A percentile compares a stretch with the other conserved stretches of the same genome.
These are phyloP conservation scores for Calypte anna DNA, from an alignment of 2,113 vertebrate genomes.

Conservation along the genomic window DNA sequence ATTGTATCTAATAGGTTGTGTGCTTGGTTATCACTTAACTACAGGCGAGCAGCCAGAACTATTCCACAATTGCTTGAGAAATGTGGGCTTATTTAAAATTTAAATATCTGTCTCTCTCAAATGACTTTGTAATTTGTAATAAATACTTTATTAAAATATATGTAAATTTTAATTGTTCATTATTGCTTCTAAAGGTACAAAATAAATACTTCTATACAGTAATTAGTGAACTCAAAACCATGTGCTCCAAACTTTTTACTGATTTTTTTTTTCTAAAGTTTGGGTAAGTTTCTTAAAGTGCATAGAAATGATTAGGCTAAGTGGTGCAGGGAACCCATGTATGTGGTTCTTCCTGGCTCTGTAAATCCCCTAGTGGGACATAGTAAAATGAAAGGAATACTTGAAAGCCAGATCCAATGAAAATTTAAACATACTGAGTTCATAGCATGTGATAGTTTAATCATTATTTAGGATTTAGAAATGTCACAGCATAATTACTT, in stretches of 20 bases:
- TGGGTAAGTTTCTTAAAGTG: not conserved
- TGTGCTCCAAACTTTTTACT: not conserved
- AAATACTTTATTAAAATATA: not conserved
- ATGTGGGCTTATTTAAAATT: not conserved
- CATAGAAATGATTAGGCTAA: not conserved
- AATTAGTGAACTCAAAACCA: not conserved
- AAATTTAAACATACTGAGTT: conserved; percentile 59
- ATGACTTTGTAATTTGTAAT: not conserved
- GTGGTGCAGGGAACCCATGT: not conserved
- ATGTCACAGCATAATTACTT: conserved; percentile 68
- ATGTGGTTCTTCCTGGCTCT: conserved; percentile 7
- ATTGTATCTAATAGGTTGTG: not conserved
- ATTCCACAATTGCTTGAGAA: not conserved
- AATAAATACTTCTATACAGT: not conserved
- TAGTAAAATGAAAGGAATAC: conserved; percentile 9
- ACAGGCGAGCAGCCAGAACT: not conserved
- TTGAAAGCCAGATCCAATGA: conserved; percentile 61
- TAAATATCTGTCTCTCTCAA: not conserved
- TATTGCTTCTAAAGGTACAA: not conserved
- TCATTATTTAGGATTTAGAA: conserved; percentile 66
- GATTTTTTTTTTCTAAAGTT: not conserved
- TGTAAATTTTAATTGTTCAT: not conserved
- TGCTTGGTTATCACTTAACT: not conserved
- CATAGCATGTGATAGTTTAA: conserved; percentile 58
- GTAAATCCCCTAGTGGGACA: conserved; percentile 22